These are phyloP conservation scores for Epizoanthus rinbou DNA, from an alignment of 92 coral and sea anemone genomes.

Conservation along the genomic window DNA sequence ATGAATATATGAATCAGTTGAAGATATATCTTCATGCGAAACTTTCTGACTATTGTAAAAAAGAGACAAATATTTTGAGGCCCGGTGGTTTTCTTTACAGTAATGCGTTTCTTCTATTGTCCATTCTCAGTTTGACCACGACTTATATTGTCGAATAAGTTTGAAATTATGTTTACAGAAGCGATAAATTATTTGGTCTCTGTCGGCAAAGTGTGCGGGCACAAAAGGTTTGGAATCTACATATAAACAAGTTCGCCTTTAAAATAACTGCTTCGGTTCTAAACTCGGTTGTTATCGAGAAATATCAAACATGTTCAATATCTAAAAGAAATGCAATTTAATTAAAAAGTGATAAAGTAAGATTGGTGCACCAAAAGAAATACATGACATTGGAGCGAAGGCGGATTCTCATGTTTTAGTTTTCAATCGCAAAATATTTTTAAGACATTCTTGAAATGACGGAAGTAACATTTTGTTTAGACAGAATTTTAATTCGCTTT, in stretches of 20 bases:
- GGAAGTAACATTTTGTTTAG: too few relatives aligned
- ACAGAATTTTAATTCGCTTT: not conserved
- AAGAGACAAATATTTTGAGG: slow-evolving; percentile 6
- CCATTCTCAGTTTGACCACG: slow-evolving; percentile 18
- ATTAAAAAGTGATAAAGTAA: too few relatives aligned
- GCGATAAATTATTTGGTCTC: slow-evolving; percentile 25
- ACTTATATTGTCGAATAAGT: slow-evolving; percentile 26
- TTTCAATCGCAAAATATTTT: too few relatives aligned
- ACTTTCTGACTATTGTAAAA: too few relatives aligned
- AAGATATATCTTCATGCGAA: too few relatives aligned
- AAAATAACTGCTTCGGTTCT: slow-evolving; percentile 6
- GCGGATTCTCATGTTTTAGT: too few relatives aligned
- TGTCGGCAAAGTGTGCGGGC: slow-evolving; percentile 38
- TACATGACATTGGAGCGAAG: not conserved
- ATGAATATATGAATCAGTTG: too few relatives aligned
- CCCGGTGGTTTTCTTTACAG: slow-evolving; percentile 1
- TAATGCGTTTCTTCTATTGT: not conserved
- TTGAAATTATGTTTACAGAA: slow-evolving; percentile 30
- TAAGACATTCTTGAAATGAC: too few relatives aligned
- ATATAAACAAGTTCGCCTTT: slow-evolving; percentile 15
- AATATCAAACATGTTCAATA: slow-evolving; percentile 1
- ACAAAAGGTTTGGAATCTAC: slow-evolving; percentile 20
- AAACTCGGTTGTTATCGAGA: not conserved
- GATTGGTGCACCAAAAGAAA: not conserved
- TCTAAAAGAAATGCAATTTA: not conserved